phyloP scores from a whole-genome alignment of 2,797 vertebrate genomes.

The Eulemur mongoz region DNA sequence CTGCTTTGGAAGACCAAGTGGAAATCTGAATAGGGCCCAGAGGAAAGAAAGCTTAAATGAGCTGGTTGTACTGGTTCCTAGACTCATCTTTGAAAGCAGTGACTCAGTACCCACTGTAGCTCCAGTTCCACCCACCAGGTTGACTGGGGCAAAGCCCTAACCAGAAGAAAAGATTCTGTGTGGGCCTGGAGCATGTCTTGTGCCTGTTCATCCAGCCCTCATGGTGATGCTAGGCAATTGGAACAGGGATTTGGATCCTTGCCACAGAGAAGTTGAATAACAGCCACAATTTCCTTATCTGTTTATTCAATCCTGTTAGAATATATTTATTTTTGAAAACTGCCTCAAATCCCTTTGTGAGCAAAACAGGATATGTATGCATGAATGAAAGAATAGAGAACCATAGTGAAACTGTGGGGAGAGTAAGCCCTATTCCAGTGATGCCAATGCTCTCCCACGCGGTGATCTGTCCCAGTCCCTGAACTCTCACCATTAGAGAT shows the following conservation, averaged over 20 bases:
- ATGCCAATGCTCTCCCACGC: neutral
- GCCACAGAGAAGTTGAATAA: neutral
- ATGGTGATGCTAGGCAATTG: neutral
- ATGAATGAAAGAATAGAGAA: neutral
- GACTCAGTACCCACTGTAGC: neutral
- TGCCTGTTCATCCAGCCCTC: neutral
- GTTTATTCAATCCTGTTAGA: constrained; percentile 24
- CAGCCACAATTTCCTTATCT: neutral
- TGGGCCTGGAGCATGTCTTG: neutral
- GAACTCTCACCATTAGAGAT: neutral
- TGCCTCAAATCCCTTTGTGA: constrained; percentile 32
- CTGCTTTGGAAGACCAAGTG: neutral
- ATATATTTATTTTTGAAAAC: constrained; percentile 55
- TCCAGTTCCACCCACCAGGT: neutral
- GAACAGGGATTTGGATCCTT: neutral
- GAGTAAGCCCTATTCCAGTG: neutral
- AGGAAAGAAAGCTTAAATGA: neutral
- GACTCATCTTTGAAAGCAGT: neutral
- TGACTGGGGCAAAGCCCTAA: neutral
- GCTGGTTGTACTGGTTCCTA: neutral
- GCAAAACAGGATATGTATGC: neutral
- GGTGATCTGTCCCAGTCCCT: neutral
- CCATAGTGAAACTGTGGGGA: neutral
- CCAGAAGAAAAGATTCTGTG: neutral
- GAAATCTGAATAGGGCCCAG: neutral